phyloP scores from a whole-genome alignment of 2,888 invertebrate genomes.

The Electrophaes corylata region DNA sequence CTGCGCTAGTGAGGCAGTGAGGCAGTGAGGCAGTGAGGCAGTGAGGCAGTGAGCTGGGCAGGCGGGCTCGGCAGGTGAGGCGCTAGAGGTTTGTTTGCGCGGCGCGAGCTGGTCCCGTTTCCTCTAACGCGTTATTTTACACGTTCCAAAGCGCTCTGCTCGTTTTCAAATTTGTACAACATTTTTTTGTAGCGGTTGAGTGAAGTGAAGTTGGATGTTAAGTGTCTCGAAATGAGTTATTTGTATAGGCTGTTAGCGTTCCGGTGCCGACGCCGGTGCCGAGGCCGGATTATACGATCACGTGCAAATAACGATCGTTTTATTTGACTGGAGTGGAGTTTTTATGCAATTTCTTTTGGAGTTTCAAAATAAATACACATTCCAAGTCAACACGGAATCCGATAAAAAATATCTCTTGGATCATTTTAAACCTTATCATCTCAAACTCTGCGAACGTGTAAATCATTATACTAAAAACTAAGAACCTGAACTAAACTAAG shows the following conservation, averaged over 20 bases:
- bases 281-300: slow-evolving; percentile 47
- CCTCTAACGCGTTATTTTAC: slow-evolving; percentile 63
- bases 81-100: slow-evolving; percentile 38
- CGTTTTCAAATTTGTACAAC: slow-evolving; percentile 67
- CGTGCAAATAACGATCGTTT: slow-evolving; percentile 52
- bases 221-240: slow-evolving; percentile 76
- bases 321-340: slow-evolving; percentile 19
- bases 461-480: no score
- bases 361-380: neutral
- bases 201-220: slow-evolving; percentile 70
- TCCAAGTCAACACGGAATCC: neutral
- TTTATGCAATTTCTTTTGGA: slow-evolving; percentile 12
- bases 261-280: no score
- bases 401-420: neutral
- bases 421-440: neutral
- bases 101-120: neutral
- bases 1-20: no score
- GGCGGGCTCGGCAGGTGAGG: slow-evolving; percentile 42
- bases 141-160: slow-evolving; percentile 66
- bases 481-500: no score
- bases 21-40: no score
- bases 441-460: no score
- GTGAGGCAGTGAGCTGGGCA: no score
- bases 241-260: slow-evolving; percentile 70
- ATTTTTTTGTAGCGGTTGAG: slow-evolving; percentile 61